These are phyloP conservation scores for Xestia c-nigrum DNA, from an alignment of 2,888 invertebrate species.

Conservation along the genomic window DNA sequence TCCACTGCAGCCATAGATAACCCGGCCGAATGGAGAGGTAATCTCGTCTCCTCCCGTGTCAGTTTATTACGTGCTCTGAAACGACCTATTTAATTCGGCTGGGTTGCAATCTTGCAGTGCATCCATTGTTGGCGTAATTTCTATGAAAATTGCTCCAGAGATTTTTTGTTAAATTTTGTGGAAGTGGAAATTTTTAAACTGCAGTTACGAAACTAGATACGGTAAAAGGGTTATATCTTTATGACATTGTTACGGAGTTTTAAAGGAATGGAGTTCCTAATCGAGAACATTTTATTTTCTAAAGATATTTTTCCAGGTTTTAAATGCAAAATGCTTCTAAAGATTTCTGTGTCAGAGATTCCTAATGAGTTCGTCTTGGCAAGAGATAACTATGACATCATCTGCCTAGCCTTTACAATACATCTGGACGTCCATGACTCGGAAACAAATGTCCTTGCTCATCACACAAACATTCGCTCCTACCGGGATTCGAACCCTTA, in stretches of 20 bases:
- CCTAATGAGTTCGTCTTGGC: background rate
- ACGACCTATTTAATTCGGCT: conserved; percentile 80
- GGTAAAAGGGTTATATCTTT: conserved; percentile 29
- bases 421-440: too few species aligned
- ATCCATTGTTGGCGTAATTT: conserved; percentile 54
- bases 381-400: too few species aligned
- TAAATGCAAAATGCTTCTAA: background rate
- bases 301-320: background rate
- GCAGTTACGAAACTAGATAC: conserved; percentile 35
- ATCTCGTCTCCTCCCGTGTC: conserved; percentile 80
- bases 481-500: too few species aligned
- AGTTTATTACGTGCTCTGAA: conserved; percentile 77
- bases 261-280: conserved; percentile 22
- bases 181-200: conserved; percentile 42
- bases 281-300: background rate
- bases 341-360: background rate
- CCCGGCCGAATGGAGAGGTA: conserved; percentile 87
- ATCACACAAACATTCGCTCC: too few species aligned
- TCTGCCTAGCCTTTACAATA: too few species aligned
- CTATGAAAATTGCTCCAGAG: conserved; percentile 42
- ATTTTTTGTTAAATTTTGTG: conserved; percentile 42
- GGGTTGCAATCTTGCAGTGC: conserved; percentile 74
- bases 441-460: too few species aligned
- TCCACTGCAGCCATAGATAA: conserved; percentile 81
- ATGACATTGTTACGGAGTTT: conserved; percentile 3